These are phyloP conservation scores for Trichomycterus rosablanca DNA, from an alignment of 2,113 vertebrate genomes.

Conservation along the genomic window DNA sequence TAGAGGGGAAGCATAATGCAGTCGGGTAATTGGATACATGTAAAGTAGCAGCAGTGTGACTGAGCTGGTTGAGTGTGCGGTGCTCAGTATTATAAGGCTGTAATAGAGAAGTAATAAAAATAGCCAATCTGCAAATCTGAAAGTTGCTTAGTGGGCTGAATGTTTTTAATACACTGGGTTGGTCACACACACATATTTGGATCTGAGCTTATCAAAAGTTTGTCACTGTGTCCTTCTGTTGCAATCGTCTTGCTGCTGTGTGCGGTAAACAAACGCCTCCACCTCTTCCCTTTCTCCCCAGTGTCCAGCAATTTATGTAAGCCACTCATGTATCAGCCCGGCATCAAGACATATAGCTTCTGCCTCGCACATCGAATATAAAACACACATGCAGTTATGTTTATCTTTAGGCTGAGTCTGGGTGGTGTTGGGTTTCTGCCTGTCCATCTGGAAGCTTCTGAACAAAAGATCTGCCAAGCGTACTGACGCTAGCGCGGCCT, in stretches of 20 bases:
- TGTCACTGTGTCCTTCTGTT: neutral
- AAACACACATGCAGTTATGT: conserved; percentile 13
- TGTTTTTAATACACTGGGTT: too few species aligned
- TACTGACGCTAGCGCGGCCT: too few species aligned
- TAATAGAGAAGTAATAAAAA: too few species aligned
- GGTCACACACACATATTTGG: neutral
- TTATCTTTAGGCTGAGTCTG: conserved; percentile 23
- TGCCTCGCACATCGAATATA: conserved; percentile 13
- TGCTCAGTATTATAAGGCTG: too few species aligned
- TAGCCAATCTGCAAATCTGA: too few species aligned
- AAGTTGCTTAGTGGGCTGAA: too few species aligned
- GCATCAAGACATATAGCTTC: conserved; percentile 2
- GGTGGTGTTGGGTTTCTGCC: conserved; percentile 23
- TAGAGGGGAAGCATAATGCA: too few species aligned
- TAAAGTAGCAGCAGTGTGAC: too few species aligned
- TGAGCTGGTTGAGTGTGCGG: too few species aligned
- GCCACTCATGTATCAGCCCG: neutral
- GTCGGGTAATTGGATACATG: too few species aligned
- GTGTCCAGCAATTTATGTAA: neutral
- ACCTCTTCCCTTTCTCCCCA: too few species aligned
- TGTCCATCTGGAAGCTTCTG: conserved; percentile 2
- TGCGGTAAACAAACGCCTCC: conserved; percentile 9
- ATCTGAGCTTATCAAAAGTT: neutral
- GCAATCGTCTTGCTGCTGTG: neutral
- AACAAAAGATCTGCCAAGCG: conserved; percentile 4